Evolutionary conservation across 2,888 invertebrate genomes (phyloP), one percentile per base, ranked within the genome.

Genomic region (Ommatoiulus sabulosus): DNA sequence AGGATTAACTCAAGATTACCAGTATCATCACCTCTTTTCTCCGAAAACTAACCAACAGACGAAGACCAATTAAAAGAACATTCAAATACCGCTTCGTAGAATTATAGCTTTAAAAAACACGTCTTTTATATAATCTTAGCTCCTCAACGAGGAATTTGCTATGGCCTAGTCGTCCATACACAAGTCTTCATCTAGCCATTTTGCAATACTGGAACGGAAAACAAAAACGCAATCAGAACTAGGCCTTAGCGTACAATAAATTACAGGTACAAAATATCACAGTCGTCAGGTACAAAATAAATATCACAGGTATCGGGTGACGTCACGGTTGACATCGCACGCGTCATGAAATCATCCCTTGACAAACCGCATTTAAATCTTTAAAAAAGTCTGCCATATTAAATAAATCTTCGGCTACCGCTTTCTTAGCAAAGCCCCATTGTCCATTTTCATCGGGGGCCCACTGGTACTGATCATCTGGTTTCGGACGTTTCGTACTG

Each of bases 151-250:
- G 44, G 84, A 44, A 84, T 44, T 84, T 84, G 84, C 84, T 84
- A 84, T 43, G 84, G 84, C 84, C 84, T 84, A 84, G 84, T 44
- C 17, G 84, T 84, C 84, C 84, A 63, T 63, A 17, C 20, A n/a
- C n/a, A 84, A 3, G 52, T 87, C 87, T n/a, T 87, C 87, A 44
- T 15, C 12, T 46, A 87, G 87, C 35, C 43, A 87, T 35, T n/a
- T 44, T 44, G 87, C 87, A 87, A 87, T 87, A 87, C 87, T 87
- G 87, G 44, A 87, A 87, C n/a, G 35, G n/a, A 86, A 87, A 52
- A 87, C 44, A 52, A 44, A 87, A 44, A 87, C 12, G 44, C 15
- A 35, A 52, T 85, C 44, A 44, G 44, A 87, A 87, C 52, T 87
- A 87, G 52, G 87, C 87, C 87, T 44, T 48, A 44, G 52, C 87